These are phyloP conservation scores for Phaonia tiefii DNA, from an alignment of 2,888 invertebrate species.

Conservation along the genomic window DNA sequence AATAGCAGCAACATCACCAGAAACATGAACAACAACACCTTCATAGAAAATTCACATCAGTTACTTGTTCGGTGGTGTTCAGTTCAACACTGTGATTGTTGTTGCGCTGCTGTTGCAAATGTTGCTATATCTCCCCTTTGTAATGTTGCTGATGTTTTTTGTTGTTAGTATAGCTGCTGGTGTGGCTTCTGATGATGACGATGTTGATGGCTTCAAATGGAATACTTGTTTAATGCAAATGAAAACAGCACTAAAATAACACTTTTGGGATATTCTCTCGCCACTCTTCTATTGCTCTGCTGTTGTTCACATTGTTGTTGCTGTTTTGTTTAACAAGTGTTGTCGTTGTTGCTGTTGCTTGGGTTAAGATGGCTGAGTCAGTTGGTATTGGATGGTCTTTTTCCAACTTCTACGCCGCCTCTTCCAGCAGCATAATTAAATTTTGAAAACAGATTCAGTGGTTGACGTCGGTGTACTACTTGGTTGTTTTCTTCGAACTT, in stretches of 20 bases:
- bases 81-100: neutral
- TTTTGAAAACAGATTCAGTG: slow-evolving; percentile 14
- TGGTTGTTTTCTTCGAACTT: neutral
- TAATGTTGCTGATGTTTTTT: neutral
- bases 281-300: slow-evolving; percentile 4
- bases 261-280: neutral
- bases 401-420: neutral
- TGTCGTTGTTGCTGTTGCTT: slow-evolving; percentile 28
- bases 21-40: slow-evolving; percentile 5
- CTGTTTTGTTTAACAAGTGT: slow-evolving; percentile 4
- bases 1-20: slow-evolving; percentile 11
- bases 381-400: slow-evolving; percentile 31
- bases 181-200: neutral
- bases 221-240: slow-evolving; percentile 55
- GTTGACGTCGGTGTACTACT: neutral
- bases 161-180: neutral
- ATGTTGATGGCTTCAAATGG: neutral
- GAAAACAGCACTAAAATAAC: neutral
- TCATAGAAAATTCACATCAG: slow-evolving; percentile 17
- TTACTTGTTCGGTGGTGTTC: neutral
- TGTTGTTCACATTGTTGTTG: neutral
- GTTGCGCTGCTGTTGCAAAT: neutral
- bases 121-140: too few relatives aligned
- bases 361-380: slow-evolving; percentile 9
- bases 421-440: slow-evolving; percentile 29